Percentiles rank a stretch among this genome's conserved stretches.
These are phyloP conservation scores for Pseudoatta argentina DNA, from an alignment of 1,140 invertebrate species.

Conservation along the genomic window DNA sequence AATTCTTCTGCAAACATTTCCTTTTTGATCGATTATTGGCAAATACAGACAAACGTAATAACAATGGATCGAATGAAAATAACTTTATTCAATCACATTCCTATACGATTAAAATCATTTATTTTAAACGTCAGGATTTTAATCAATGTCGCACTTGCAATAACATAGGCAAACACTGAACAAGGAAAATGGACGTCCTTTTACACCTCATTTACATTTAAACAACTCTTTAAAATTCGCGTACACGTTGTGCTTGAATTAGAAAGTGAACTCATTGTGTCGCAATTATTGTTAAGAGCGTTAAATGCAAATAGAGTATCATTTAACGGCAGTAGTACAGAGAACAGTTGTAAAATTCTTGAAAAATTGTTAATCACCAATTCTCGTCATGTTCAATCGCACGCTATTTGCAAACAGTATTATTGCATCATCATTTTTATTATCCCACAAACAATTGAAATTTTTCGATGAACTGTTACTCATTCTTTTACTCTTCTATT, in stretches of 20 bases:
- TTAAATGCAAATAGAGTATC: slow-evolving; percentile 65
- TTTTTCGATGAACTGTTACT: not conserved
- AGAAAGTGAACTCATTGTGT: slow-evolving; percentile 63
- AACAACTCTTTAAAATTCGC: slow-evolving; percentile 64
- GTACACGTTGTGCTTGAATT: slow-evolving; percentile 59
- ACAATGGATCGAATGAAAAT: slow-evolving; percentile 30
- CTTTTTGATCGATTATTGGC: slow-evolving; percentile 13
- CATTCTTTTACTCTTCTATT: slow-evolving; percentile 1
- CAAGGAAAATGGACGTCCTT: slow-evolving; percentile 64
- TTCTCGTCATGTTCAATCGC: slow-evolving; percentile 42
- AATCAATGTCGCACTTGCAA: slow-evolving; percentile 63
- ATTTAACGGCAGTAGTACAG: slow-evolving; percentile 46
- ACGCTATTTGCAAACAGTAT: slow-evolving; percentile 9
- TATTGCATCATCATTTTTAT: slow-evolving; percentile 42
- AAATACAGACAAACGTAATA: slow-evolving; percentile 14
- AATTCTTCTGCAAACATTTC: not conserved
- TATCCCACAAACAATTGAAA: not conserved
- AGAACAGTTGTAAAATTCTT: slow-evolving; percentile 57
- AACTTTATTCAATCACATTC: slow-evolving; percentile 33
- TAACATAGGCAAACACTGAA: slow-evolving; percentile 59
- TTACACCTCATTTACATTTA: slow-evolving; percentile 65
- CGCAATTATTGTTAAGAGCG: slow-evolving; percentile 64
- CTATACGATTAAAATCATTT: slow-evolving; percentile 37
- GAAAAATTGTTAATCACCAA: slow-evolving; percentile 58
- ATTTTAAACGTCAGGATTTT: slow-evolving; percentile 61